Conservation (phyloP, 1,140 invertebrate genomes). For the Drosophila ananassae region DNA sequence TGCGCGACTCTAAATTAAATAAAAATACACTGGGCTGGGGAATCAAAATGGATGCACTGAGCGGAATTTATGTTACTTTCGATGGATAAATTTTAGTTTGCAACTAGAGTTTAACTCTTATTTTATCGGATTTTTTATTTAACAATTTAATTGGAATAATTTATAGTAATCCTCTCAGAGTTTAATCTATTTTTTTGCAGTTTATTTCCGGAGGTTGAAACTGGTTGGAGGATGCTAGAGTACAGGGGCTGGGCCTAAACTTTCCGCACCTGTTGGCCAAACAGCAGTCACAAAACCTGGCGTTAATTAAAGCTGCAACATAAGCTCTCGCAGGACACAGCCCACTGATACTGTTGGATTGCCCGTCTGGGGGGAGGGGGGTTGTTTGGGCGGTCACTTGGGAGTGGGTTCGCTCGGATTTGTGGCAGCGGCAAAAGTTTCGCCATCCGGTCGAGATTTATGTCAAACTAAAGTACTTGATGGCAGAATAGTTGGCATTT, state of each 20-base stretch:
- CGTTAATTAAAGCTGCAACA: slow-evolving; percentile 77
- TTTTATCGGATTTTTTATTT: too few species aligned
- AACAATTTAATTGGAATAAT: background rate
- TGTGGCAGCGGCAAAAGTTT: slow-evolving; percentile 60
- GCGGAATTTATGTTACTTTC: background rate
- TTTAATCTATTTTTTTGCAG: background rate
- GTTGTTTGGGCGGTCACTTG: slow-evolving; percentile 13
- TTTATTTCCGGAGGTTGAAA: background rate
- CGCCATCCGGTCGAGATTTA: slow-evolving; percentile 67
- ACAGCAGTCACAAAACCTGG: slow-evolving; percentile 65
- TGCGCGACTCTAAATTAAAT: slow-evolving; percentile 77
- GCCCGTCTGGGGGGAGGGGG: background rate
- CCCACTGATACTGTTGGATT: slow-evolving; percentile 29
- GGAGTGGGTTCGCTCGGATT: slow-evolving; percentile 39
- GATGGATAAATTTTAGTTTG: too few species aligned
- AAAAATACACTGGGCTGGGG: slow-evolving; percentile 52
- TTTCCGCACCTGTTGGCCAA: slow-evolving; percentile 70
- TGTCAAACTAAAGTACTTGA: slow-evolving; percentile 81
- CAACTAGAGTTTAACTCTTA: too few species aligned
- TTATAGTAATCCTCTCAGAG: background rate
- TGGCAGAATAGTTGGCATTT: slow-evolving; percentile 78
- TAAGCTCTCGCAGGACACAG: slow-evolving; percentile 45
- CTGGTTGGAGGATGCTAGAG: background rate
- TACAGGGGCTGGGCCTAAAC: slow-evolving; percentile 39
- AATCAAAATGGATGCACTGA: slow-evolving; percentile 9